A percentile compares a stretch with the other conserved stretches of the same genome.
phyloP scores from a whole-genome alignment of 2,797 vertebrate species.

The Phrynocephalus guinanensis region DNA sequence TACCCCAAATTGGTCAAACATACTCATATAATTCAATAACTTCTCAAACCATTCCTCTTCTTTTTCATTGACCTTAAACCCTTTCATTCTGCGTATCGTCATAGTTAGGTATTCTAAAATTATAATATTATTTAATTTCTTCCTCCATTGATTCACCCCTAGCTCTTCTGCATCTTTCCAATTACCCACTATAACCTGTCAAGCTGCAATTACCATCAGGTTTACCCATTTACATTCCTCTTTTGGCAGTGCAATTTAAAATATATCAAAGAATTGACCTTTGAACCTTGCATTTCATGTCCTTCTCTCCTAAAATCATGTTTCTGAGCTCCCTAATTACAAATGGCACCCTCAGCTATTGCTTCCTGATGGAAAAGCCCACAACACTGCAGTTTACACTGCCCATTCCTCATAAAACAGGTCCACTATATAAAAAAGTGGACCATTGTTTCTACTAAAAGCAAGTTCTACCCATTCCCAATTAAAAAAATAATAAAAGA shows the following conservation, averaged over 20 bases:
- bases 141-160: too few relatives aligned
- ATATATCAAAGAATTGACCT: neutral
- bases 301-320: neutral
- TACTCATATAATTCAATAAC: too few relatives aligned
- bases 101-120: too few relatives aligned
- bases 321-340: neutral
- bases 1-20: too few relatives aligned
- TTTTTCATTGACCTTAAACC: too few relatives aligned
- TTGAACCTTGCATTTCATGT: neutral
- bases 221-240: too few relatives aligned
- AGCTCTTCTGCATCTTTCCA: too few relatives aligned
- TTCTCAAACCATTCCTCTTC: too few relatives aligned
- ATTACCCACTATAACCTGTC: too few relatives aligned
- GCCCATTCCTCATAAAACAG: neutral
- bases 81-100: too few relatives aligned
- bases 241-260: neutral
- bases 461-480: neutral
- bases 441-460: slow-evolving; percentile 1
- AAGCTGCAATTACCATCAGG: too few relatives aligned
- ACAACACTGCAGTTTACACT: neutral
- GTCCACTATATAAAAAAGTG: neutral
- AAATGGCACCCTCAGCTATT: neutral
- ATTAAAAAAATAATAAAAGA: neutral
- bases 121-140: too few relatives aligned
- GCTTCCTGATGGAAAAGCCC: neutral